Conservation (phyloP, 2,797 vertebrate genomes). For the Tachyglossus aculeatus region DNA sequence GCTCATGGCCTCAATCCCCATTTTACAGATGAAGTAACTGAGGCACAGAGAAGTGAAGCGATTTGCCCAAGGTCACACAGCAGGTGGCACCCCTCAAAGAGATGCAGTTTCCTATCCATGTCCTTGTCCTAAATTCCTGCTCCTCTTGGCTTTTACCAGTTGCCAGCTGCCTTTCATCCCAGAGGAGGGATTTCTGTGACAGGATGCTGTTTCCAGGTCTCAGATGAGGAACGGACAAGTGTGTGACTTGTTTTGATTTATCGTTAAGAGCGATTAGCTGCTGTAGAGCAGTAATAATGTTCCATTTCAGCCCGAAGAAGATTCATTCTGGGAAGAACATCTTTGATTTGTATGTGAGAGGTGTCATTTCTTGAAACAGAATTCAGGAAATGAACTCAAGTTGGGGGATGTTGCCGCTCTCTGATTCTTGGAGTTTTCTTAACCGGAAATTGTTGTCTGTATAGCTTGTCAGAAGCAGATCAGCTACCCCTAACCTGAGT, state of each 20-base stretch:
- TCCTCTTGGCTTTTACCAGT: neutral
- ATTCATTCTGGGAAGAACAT: conserved; percentile 27
- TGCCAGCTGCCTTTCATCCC: neutral
- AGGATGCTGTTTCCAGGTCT: neutral
- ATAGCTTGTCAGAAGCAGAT: conserved; percentile 38
- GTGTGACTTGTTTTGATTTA: neutral
- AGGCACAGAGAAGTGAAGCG: too few relatives aligned
- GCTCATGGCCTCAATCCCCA: too few relatives aligned
- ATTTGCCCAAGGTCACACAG: too few relatives aligned
- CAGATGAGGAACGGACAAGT: neutral
- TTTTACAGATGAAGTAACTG: too few relatives aligned
- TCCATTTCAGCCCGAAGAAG: neutral
- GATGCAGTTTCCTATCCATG: too few relatives aligned
- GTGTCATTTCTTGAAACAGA: conserved; percentile 51
- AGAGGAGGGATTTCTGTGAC: neutral
- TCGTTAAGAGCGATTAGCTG: neutral
- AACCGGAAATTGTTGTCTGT: conserved; percentile 42
- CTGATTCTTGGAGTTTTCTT: conserved; percentile 49
- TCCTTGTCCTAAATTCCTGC: too few relatives aligned
- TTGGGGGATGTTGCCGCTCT: conserved; percentile 48
- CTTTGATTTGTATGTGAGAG: conserved; percentile 33
- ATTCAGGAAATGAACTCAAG: conserved; percentile 54
- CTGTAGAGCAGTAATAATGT: neutral
- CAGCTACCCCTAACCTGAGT: conserved; percentile 21
- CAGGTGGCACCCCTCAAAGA: too few relatives aligned